Evolutionary conservation across 2,113 vertebrate genomes (phyloP), one percentile per base, ranked within the genome.

Genomic region (Anser cygnoides): DNA sequence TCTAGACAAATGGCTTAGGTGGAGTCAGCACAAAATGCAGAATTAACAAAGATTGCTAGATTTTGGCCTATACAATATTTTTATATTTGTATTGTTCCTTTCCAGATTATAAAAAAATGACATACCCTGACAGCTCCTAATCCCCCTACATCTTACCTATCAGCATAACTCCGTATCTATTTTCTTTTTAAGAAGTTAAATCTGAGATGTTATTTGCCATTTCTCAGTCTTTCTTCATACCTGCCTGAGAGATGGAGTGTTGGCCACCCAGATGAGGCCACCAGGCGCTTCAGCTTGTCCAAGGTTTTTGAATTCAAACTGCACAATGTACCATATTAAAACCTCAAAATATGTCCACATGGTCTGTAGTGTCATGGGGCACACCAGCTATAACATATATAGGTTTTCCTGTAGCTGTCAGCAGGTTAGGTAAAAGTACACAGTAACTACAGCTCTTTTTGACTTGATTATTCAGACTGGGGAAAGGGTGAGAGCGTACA

Each of bases 1-100:
- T 39, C 77, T 43, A 84, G 87, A 87, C 43, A 91, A 87, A 95
- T 43, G 39, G 74, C 44, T 84, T 95, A 92, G 89, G 77, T 76
- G 87, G 89, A 91, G 81, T 75, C 89, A 54, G 54, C 87, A 63
- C 62, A 91, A 97, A 92, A 75, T 41, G 49, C 43, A 92, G 81
- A 75, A 89, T 95, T 91, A 46, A 59, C 67, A 81, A 66, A 81
- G 28, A 81, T 84, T 14, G 16, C 43, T 81, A 58, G 31, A 70
- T 84, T 59, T 78, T 90, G 73, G 76, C 90, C 57, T 77, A 44
- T 35, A 59, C 10, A 52, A 14, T 68, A 35, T 61, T 84, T 93
- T 87, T 87, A 3, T 84, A 68, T 82, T 93, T 82, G 39, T 46
- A 28, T 39, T 61, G 14, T 72, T 92, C 22, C 26, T 80, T 92